phyloP scores from a whole-genome alignment of 2,113 vertebrate genomes.

The Xenopus laevis region DNA sequence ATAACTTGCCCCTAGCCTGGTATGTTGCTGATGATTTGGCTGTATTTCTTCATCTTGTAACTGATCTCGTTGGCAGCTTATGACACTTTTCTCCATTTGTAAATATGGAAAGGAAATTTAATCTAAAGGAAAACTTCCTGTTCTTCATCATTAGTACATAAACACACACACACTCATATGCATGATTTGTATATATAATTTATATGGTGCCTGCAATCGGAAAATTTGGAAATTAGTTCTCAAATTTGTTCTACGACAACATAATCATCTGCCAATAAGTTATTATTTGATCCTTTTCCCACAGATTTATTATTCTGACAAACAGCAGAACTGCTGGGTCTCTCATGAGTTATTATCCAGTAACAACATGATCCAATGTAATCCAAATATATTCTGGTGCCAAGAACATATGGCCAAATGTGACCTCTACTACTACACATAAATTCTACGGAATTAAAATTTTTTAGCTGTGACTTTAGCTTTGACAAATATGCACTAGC shows the following conservation, averaged over 20 bases:
- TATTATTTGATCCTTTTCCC: not conserved
- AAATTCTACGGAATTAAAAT: too few species aligned
- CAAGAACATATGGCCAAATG: conserved; percentile 22
- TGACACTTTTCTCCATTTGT: conserved; percentile 25
- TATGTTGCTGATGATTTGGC: conserved; percentile 30
- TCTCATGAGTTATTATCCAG: conserved; percentile 16
- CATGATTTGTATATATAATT: too few species aligned
- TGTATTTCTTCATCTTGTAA: conserved; percentile 13
- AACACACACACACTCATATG: too few species aligned
- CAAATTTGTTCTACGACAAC: not conserved
- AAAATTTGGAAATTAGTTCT: not conserved
- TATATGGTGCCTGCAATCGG: too few species aligned
- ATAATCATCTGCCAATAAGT: not conserved
- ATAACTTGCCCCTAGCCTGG: too few species aligned
- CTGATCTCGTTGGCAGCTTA: conserved; percentile 23
- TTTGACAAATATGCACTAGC: too few species aligned
- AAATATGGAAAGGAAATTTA: conserved; percentile 28
- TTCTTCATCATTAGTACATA: not conserved
- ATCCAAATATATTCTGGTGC: conserved; percentile 2
- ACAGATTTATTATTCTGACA: conserved; percentile 8
- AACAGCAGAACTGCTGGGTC: not conserved
- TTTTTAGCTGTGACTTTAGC: too few species aligned
- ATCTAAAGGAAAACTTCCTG: conserved; percentile 13
- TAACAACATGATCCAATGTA: conserved; percentile 16
- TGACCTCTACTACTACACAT: not conserved